Evolutionary conservation across 37 sponge, comb jelly and placozoan species (phyloP).

Genomic region (Geodia barretti): DNA sequence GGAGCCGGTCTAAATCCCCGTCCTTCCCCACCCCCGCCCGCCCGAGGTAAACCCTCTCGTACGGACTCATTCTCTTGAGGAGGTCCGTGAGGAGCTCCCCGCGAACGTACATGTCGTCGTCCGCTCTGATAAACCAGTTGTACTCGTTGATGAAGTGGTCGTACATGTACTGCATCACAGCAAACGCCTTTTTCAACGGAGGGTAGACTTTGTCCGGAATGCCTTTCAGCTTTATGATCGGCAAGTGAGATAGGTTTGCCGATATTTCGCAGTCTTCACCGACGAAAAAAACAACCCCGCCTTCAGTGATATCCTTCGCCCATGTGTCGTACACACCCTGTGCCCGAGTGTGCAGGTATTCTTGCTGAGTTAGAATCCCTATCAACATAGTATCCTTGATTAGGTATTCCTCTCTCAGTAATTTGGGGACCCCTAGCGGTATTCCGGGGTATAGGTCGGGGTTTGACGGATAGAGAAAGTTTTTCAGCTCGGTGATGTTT

Average conservation of each 20-base stretch:
- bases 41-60: slow-evolving; percentile 65
- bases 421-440: slow-evolving; percentile 9
- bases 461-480: not conserved
- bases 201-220: slow-evolving; percentile 59
- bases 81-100: slow-evolving; percentile 26
- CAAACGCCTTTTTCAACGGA: slow-evolving; percentile 62
- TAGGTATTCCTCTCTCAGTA: slow-evolving; percentile 42
- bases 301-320: slow-evolving; percentile 65
- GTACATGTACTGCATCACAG: slow-evolving; percentile 69
- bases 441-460: too few relatives aligned
- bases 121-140: slow-evolving; percentile 83
- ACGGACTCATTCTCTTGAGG: slow-evolving; percentile 40
- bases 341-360: slow-evolving; percentile 65
- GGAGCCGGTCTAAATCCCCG: slow-evolving; percentile 33
- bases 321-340: slow-evolving; percentile 68
- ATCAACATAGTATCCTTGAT: slow-evolving; percentile 35
- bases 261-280: slow-evolving; percentile 63
- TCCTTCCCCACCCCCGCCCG: slow-evolving; percentile 50
- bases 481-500: not conserved
- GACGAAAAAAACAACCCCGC: slow-evolving; percentile 56
- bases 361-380: slow-evolving; percentile 64
- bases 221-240: slow-evolving; percentile 57
- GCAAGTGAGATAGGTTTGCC: slow-evolving; percentile 26
- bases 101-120: slow-evolving; percentile 64
- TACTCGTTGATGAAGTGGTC: slow-evolving; percentile 57